Base-by-base conservation (phyloP, 2,113 vertebrate species). In the Gila orcuttii region DNA sequence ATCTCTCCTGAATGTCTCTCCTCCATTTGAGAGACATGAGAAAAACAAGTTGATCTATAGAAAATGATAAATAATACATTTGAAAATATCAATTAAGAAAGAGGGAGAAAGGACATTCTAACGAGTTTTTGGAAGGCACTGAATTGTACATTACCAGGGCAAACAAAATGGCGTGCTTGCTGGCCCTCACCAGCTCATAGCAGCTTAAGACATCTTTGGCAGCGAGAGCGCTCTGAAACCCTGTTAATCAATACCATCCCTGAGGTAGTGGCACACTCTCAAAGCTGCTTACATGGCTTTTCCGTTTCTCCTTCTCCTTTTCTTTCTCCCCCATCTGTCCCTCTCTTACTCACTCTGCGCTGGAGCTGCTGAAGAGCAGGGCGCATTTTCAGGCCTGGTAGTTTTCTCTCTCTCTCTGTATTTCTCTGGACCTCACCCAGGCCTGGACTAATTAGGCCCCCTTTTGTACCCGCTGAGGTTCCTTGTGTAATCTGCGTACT, bases 401-500 rank as follows among this genome's bases (percentile, higher is more conserved):
- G 42, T 57, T 75, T 76, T 42, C 21, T 15, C 42, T 55, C 68
- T 74, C 82, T 39, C 19, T 55, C 76, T 45, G 25, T 21, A 47
- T 68, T 28, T 77, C 55, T 94, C 94, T 94, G 95, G 95, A 96
- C 95, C 95, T 94, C 95, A 92, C 94, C 95, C 95, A 95, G 78
- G 95, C 94, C 93, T 94, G 92, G 94, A 95, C 95, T 97, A 97
- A 96, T 97, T 96, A 95, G 96, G 95, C 95, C 96, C 95, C 95
- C 90, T 84, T 75, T 90, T 94, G 94, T 95, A 96, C 94, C 94
- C 96, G 93, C 94, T 95, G 96, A 91, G 96, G 96, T 95, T 94
- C 95, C 95, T 96, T 96, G 95, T 96, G 96, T 96, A 96, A 97
- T 96, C 89, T 89, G 88, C 91, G 91, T 90, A 89, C 91, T 91